A percentile compares a stretch with the other conserved stretches of the same genome.
phyloP scores from a whole-genome alignment of 1,140 invertebrate genomes.

The Pantala flavescens region DNA sequence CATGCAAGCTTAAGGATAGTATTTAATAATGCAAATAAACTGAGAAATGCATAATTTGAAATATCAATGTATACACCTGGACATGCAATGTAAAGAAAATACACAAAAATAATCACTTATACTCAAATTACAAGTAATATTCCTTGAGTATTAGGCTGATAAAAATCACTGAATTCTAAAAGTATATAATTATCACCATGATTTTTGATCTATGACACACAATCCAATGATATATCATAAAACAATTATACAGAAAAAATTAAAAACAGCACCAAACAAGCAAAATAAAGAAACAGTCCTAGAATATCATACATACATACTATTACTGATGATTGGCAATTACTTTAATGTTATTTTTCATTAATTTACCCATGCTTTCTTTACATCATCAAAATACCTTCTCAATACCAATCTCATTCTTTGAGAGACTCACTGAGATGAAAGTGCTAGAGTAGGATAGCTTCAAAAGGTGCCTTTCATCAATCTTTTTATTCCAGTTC shows the following conservation, averaged over 20 bases:
- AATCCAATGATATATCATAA: constrained; percentile 4
- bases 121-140: constrained; percentile 1
- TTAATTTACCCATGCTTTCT: not conserved
- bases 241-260: not conserved
- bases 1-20: constrained; percentile 8
- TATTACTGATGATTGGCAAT: not conserved
- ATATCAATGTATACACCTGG: not conserved
- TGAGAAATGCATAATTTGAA: not conserved
- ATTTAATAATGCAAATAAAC: not conserved
- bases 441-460: not conserved
- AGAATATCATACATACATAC: not conserved
- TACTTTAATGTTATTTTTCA: not conserved
- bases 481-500: no score
- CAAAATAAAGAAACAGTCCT: not conserved
- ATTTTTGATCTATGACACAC: not conserved
- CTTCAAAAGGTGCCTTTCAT: no score
- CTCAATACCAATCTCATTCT: not conserved
- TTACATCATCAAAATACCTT: not conserved
- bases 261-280: not conserved
- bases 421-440: no score
- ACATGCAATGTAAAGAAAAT: not conserved
- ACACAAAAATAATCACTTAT: not conserved
- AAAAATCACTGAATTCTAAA: not conserved
- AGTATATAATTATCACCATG: not conserved
- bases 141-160: not conserved